Evolutionary conservation across 2,797 vertebrate species (phyloP).

Genomic region (Emys orbicularis): DNA sequence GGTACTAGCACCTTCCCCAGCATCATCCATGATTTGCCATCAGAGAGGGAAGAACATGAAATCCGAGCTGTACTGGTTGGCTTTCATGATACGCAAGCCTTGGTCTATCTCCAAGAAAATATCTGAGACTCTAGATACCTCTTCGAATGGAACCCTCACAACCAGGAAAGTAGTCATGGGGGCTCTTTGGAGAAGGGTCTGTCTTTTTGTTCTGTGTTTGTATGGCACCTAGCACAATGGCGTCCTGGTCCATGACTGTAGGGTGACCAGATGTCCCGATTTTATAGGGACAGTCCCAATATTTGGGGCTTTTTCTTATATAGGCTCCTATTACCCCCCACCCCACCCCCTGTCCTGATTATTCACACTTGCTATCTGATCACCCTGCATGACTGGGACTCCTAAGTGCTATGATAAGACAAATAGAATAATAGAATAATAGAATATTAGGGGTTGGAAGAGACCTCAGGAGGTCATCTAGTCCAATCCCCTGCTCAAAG

Average conservation of each 20-base stretch:
- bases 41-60: not conserved
- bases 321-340: too few species aligned
- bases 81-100: fast-evolving
- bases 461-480: too few species aligned
- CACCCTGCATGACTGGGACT: not conserved
- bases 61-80: not conserved
- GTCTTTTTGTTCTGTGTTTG: not conserved
- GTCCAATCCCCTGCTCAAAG: too few species aligned
- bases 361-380: too few species aligned
- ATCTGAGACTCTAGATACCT: too few species aligned
- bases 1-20: not conserved
- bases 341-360: too few species aligned
- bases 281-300: too few species aligned
- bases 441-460: too few species aligned
- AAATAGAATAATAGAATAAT: not conserved
- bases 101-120: not conserved
- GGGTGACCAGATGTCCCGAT: too few species aligned
- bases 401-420: not conserved
- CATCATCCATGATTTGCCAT: not conserved
- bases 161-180: not conserved
- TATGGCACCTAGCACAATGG: not conserved
- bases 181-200: not conserved
- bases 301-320: too few species aligned
- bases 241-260: not conserved
- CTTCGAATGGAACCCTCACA: not conserved